Evolutionary conservation across 2,888 invertebrate genomes (phyloP).

Genomic region (Zelleria hepariella): DNA sequence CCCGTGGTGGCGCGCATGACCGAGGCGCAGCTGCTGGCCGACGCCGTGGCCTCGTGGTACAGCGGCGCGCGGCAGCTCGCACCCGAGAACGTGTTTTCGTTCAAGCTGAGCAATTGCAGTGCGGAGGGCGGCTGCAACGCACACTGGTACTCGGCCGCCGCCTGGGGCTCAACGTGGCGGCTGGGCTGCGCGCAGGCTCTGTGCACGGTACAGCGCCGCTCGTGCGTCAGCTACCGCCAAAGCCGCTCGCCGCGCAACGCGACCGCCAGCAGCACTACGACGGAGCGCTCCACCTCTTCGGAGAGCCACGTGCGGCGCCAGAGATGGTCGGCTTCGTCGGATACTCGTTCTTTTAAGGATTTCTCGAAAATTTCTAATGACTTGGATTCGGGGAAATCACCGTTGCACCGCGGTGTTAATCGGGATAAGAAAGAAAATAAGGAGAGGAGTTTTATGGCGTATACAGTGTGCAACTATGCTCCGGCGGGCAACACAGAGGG

Average conservation of each 20-base stretch:
- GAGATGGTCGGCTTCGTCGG: slow-evolving; percentile 12
- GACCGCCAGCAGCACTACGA: neutral
- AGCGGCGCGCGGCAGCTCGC: slow-evolving; percentile 51
- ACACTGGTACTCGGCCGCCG: slow-evolving; percentile 58
- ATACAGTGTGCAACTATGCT: slow-evolving; percentile 61
- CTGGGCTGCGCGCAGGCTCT: slow-evolving; percentile 57
- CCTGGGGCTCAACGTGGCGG: slow-evolving; percentile 64
- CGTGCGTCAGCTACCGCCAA: slow-evolving; percentile 44
- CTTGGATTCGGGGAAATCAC: slow-evolving; percentile 26
- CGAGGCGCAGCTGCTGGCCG: slow-evolving; percentile 56
- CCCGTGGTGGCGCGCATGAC: slow-evolving; percentile 48
- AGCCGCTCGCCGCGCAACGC: slow-evolving; percentile 20
- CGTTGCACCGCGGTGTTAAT: slow-evolving; percentile 24
- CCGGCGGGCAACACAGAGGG: slow-evolving; percentile 63
- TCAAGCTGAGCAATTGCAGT: slow-evolving; percentile 49
- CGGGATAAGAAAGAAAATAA: slow-evolving; percentile 1
- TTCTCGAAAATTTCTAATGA: neutral
- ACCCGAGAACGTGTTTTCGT: slow-evolving; percentile 51
- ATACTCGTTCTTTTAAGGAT: neutral
- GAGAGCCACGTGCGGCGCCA: slow-evolving; percentile 43
- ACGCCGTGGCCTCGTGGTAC: slow-evolving; percentile 60
- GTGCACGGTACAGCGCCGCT: slow-evolving; percentile 46
- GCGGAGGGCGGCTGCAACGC: slow-evolving; percentile 55
- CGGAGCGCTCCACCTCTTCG: slow-evolving; percentile 22
- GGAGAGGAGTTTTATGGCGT: slow-evolving; percentile 40